These are phyloP conservation scores for Casuarius casuarius DNA, from an alignment of 2,113 vertebrate species.

Conservation along the genomic window DNA sequence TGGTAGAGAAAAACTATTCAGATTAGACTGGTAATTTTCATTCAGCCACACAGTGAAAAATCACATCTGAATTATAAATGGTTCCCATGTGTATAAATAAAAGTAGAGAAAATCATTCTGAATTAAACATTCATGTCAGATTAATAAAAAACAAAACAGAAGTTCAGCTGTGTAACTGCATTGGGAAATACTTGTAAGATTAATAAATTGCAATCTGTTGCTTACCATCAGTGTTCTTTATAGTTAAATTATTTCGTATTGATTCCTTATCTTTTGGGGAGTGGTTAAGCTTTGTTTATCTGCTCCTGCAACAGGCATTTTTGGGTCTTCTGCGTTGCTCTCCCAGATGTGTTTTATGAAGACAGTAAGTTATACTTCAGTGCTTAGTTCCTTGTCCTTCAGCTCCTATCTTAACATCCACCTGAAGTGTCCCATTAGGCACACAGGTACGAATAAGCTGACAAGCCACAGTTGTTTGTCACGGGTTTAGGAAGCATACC, in stretches of 20 bases:
- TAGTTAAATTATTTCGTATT: background rate
- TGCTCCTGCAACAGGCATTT: background rate
- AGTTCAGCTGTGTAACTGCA: background rate
- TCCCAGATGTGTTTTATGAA: background rate
- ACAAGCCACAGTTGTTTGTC: background rate
- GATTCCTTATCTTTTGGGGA: background rate
- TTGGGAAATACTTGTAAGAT: background rate
- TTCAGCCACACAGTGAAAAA: background rate
- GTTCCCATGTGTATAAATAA: background rate
- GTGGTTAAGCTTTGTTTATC: background rate
- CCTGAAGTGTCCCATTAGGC: accelerated
- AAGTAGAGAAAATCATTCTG: background rate
- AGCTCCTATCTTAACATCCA: background rate
- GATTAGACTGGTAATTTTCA: background rate
- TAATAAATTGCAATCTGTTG: background rate
- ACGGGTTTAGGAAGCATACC: background rate
- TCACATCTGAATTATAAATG: background rate
- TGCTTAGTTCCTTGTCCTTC: background rate
- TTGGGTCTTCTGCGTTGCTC: background rate
- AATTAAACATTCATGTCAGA: background rate
- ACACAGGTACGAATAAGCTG: background rate
- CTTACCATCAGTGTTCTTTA: background rate
- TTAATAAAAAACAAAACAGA: background rate
- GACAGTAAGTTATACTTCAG: background rate
- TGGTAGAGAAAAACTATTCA: background rate